These are phyloP conservation scores for Adelges cooleyi DNA, from an alignment of 1,140 invertebrate genomes.

Conservation along the genomic window DNA sequence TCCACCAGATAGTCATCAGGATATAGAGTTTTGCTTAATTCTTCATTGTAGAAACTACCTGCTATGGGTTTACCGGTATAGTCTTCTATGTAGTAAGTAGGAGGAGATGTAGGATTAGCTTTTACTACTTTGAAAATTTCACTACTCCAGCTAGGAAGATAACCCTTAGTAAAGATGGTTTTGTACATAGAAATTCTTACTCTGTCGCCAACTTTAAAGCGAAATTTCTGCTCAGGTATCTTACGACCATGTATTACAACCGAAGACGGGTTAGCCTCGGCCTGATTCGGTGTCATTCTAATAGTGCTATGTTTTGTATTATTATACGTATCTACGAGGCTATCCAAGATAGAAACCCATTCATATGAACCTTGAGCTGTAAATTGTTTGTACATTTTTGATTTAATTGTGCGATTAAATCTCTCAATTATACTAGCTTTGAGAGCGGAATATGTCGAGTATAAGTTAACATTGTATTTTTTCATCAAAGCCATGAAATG, in stretches of 20 bases:
- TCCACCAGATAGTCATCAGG: not conserved
- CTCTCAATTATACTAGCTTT: slow-evolving; percentile 40
- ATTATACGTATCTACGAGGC: not conserved
- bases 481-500: slow-evolving; percentile 36
- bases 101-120: not conserved
- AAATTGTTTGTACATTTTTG: not conserved
- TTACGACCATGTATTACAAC: not conserved
- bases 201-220: not conserved
- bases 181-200: not conserved
- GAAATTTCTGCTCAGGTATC: not conserved
- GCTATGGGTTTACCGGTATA: not conserved
- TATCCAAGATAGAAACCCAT: not conserved
- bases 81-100: not conserved
- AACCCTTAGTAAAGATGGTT: not conserved
- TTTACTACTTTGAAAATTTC: not conserved
- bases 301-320: not conserved
- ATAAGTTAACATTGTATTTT: slow-evolving; percentile 35
- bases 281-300: not conserved
- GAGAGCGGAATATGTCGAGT: slow-evolving; percentile 36
- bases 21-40: not conserved
- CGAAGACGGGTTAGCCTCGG: not conserved
- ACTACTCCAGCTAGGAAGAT: not conserved
- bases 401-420: slow-evolving; percentile 40
- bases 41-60: not conserved
- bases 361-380: not conserved